A percentile compares a stretch with the other conserved stretches of the same genome.
Conservation (phyloP, 64 coral and sea anemone genomes). For the Platygyra sinensis region DNA sequence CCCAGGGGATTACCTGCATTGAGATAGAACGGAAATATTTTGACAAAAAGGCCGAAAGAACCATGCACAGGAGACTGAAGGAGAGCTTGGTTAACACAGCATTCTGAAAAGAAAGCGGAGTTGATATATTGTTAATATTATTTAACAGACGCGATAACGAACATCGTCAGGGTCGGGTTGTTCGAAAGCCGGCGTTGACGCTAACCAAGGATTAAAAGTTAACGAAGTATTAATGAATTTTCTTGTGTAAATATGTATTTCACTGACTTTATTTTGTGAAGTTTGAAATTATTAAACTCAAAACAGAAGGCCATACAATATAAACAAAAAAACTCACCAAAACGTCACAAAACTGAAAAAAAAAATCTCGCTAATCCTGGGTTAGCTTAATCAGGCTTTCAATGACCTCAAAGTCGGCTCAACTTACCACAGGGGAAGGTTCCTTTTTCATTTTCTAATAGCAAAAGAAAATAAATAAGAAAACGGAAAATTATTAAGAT, state of each 20-base stretch:
- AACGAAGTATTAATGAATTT: too few relatives aligned
- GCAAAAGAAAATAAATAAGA: background rate
- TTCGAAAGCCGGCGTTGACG: too few relatives aligned
- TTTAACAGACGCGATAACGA: background rate
- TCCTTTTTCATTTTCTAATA: background rate
- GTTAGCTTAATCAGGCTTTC: too few relatives aligned
- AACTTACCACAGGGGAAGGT: constrained; percentile 11
- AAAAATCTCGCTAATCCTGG: too few relatives aligned
- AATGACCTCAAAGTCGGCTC: background rate
- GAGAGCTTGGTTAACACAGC: background rate
- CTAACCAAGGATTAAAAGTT: too few relatives aligned
- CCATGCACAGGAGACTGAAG: background rate
- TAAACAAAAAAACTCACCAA: too few relatives aligned
- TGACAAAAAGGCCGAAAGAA: background rate
- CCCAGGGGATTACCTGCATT: background rate
- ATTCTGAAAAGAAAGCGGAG: background rate
- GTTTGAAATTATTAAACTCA: too few relatives aligned
- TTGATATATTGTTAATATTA: background rate
- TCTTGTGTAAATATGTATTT: too few relatives aligned
- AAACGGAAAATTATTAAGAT: background rate
- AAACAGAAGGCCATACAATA: too few relatives aligned
- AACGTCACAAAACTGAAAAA: too few relatives aligned
- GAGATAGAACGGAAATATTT: background rate
- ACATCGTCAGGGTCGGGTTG: background rate
- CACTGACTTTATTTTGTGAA: too few relatives aligned